Conservation (phyloP, 2,797 vertebrate genomes). For the Sebastes nivosus region DNA sequence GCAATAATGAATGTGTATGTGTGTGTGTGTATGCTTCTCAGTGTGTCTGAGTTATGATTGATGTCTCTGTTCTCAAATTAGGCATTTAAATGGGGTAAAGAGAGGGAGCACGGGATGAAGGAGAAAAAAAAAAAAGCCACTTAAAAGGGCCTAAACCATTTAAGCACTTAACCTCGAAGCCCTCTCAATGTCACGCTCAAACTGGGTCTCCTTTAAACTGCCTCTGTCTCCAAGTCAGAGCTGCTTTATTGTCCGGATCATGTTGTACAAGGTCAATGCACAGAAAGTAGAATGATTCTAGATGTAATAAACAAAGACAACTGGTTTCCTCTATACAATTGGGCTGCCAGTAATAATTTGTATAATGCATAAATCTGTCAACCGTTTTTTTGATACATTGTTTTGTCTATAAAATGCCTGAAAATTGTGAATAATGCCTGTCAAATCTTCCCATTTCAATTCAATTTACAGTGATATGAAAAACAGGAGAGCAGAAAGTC, state of each 20-base stretch:
- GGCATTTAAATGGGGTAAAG: constrained; percentile 47
- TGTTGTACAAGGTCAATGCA: not conserved
- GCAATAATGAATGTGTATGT: constrained; percentile 21
- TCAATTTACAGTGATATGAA: not conserved
- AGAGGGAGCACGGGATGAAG: constrained; percentile 29
- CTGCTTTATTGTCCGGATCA: not conserved
- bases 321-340: not conserved
- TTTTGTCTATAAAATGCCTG: not conserved
- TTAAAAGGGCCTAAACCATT: constrained; percentile 64
- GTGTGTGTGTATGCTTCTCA: not conserved
- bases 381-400: not conserved
- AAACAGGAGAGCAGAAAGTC: not conserved
- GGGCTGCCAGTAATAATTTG: not conserved
- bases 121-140: constrained; percentile 40
- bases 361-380: not conserved
- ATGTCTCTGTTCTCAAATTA: constrained; percentile 56
- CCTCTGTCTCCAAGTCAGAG: not conserved
- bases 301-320: not conserved
- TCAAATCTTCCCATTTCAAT: not conserved
- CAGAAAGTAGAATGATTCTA: not conserved
- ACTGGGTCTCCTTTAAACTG: constrained; percentile 4
- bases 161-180: constrained; percentile 64
- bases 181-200: constrained; percentile 46
- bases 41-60: constrained; percentile 47
- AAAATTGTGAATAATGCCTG: not conserved